Conservation (phyloP, 2,797 vertebrate genomes). For the Basileuterus tristriatus region DNA sequence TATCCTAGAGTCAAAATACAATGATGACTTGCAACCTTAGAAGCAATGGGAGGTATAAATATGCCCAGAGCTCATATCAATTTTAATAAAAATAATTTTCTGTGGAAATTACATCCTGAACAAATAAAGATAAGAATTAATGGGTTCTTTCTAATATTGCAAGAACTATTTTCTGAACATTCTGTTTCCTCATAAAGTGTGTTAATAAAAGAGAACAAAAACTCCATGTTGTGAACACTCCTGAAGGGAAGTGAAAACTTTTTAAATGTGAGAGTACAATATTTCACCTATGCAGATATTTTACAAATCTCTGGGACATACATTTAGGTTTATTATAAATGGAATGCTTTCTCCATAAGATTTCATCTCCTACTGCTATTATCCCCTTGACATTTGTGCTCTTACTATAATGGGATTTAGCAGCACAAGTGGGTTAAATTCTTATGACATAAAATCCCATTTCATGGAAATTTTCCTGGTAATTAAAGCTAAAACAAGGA, state of each 20-base stretch:
- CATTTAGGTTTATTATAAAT: neutral
- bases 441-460: slow-evolving; percentile 34
- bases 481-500: neutral
- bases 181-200: neutral
- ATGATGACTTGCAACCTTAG: neutral
- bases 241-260: neutral
- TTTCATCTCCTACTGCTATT: neutral
- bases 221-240: neutral
- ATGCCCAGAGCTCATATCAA: neutral
- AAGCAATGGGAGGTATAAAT: neutral
- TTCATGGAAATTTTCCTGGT: slow-evolving; percentile 20
- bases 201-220: neutral
- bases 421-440: neutral
- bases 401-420: neutral
- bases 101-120: neutral
- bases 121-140: slow-evolving; percentile 24
- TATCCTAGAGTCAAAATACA: neutral
- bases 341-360: neutral
- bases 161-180: neutral
- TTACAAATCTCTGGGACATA: neutral
- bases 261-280: neutral
- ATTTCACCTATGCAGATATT: neutral
- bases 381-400: neutral
- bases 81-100: neutral
- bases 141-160: neutral